Evolutionary conservation across 2,113 vertebrate genomes (phyloP), one percentile per base, ranked within the genome.

Genomic region (Platanista minor): DNA sequence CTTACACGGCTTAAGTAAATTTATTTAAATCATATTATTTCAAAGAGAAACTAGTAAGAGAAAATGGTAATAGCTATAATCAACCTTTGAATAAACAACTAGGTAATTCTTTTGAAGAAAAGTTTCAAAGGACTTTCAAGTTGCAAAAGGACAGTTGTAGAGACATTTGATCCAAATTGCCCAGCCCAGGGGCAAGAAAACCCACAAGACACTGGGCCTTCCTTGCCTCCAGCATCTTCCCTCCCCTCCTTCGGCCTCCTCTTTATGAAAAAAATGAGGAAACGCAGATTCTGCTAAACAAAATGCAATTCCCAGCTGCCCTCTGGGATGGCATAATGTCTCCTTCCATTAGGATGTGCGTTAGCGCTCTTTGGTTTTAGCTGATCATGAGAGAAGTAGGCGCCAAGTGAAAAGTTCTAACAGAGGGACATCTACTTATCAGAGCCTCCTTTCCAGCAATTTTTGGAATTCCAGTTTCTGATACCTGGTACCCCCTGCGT

Each of bases 51-150:
- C 82, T 59, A 78, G 86, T 80, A 91, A 66, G 89, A 95, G 74
- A 52, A 83, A 95, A 92, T 29, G 69, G 52, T 92, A 93, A 96
- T 67, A 23, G 39, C 93, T 67, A 33, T 92, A 87, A 95, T 94
- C 75, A 78, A 66, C 46, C 81, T 94, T 61, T 77, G 85, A 69
- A 92, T 81, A 96, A 94, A 77, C 82, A 94, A 88, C 39, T 17
- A 96, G 92, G 88, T 84, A 77, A 90, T 67, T 49, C 88, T 77
- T 97, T 95, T 94, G 91, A 94, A 96, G 94, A 57, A 62, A 84
- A 92, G 54, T 71, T 88, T 88, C 85, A 74, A 97, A 96, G 85
- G 13, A 17, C 93, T 92, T 94, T 92, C 52, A 43, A 85, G 43
- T 39, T 84, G 91, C 41, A 85, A 52, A 62, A 87, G 41, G 57